These are phyloP conservation scores for Jacana jacana DNA, from an alignment of 2,113 vertebrate species.

Conservation along the genomic window DNA sequence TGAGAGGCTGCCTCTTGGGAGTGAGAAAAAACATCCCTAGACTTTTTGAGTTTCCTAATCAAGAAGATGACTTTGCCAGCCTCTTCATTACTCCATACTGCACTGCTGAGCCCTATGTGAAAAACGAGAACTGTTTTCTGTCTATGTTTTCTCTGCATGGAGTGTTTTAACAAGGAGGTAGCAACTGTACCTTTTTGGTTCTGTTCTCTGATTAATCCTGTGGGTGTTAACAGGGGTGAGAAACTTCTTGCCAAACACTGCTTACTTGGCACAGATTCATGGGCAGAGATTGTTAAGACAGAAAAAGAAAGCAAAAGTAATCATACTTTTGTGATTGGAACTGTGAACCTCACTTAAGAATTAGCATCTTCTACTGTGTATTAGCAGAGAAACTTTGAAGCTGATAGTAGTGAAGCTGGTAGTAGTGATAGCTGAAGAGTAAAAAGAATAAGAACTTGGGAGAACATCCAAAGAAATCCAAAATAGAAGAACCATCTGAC, in stretches of 20 bases:
- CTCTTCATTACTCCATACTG: not conserved
- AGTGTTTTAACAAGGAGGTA: not conserved
- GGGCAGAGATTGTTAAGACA: not conserved
- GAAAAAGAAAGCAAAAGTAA: not conserved
- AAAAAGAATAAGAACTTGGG: not conserved
- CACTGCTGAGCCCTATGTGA: not conserved
- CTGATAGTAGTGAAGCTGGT: no score
- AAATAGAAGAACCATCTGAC: not conserved
- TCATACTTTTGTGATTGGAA: not conserved
- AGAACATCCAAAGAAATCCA: not conserved
- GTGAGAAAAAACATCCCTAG: not conserved
- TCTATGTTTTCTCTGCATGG: not conserved
- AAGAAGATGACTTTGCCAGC: not conserved
- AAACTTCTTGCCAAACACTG: not conserved
- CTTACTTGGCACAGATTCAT: not conserved
- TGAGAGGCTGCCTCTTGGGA: not conserved
- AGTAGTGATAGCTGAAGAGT: no score
- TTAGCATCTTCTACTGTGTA: not conserved
- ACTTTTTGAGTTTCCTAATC: not conserved
- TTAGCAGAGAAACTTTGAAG: not conserved
- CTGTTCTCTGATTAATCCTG: not conserved
- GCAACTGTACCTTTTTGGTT: not conserved
- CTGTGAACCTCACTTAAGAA: not conserved
- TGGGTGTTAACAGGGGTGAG: not conserved
- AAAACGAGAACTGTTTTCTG: not conserved